These are phyloP conservation scores for Drosophila demipolita DNA, from an alignment of 2,888 invertebrate species.

Conservation along the genomic window DNA sequence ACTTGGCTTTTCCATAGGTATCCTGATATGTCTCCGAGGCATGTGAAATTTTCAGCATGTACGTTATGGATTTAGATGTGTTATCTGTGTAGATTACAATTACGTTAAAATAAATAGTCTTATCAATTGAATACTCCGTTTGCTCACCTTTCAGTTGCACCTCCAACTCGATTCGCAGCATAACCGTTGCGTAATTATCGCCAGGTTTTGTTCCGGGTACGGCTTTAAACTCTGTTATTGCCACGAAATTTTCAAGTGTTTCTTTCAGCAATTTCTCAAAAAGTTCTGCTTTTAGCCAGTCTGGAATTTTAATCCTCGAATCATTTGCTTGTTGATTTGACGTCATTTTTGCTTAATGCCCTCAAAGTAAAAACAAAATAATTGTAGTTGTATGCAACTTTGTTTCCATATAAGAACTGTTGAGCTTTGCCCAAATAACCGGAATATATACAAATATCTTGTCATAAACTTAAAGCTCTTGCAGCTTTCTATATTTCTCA, in stretches of 20 bases:
- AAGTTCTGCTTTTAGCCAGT: constrained; percentile 61
- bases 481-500: not conserved
- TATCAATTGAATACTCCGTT: not conserved
- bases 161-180: constrained; percentile 71
- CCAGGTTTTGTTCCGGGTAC: constrained; percentile 66
- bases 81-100: constrained; percentile 22
- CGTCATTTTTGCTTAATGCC: constrained; percentile 12
- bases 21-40: constrained; percentile 31
- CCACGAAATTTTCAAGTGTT: constrained; percentile 39
- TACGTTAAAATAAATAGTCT: not conserved
- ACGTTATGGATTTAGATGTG: constrained; percentile 25
- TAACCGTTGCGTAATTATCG: constrained; percentile 78
- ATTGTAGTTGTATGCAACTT: not conserved
- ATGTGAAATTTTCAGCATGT: constrained; percentile 49
- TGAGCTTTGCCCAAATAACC: not conserved
- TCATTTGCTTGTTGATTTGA: constrained; percentile 11
- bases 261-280: constrained; percentile 62
- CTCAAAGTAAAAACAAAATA: not conserved
- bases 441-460: constrained; percentile 1
- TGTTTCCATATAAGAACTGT: not conserved
- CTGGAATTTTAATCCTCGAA: constrained; percentile 28
- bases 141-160: constrained; percentile 63
- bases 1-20: constrained; percentile 28
- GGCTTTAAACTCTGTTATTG: constrained; percentile 58
- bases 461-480: constrained; percentile 14